These are phyloP conservation scores for Tor tambroides DNA, from an alignment of 2,113 vertebrate species.

Conservation along the genomic window DNA sequence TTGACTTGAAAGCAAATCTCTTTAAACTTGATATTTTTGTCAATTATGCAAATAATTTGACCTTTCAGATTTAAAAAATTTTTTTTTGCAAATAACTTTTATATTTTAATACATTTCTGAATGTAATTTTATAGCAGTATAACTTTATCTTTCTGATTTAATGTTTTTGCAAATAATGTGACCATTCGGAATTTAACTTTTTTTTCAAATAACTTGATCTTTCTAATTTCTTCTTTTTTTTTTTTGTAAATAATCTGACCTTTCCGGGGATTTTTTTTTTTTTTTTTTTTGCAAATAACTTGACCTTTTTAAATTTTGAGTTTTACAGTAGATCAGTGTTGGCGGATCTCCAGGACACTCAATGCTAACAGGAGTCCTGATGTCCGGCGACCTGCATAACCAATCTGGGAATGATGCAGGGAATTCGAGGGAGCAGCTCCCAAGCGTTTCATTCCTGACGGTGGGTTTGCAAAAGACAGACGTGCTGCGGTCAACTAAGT, in stretches of 20 bases:
- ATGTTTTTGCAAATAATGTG: no score
- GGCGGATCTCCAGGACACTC: conserved; percentile 53
- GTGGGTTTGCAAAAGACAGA: background rate
- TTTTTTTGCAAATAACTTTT: background rate
- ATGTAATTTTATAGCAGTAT: no score
- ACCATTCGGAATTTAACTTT: no score
- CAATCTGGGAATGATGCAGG: conserved; percentile 53
- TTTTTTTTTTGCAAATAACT: no score
- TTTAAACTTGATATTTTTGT: no score
- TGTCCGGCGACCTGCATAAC: conserved; percentile 55
- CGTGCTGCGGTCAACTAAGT: background rate
- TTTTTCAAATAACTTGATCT: no score
- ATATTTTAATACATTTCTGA: no score
- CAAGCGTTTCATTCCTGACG: conserved; percentile 25
- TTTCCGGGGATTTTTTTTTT: no score
- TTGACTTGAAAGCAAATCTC: background rate
- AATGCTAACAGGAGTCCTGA: conserved; percentile 50
- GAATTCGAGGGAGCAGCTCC: conserved; percentile 39
- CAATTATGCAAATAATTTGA: background rate
- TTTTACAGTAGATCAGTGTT: conserved; percentile 40
- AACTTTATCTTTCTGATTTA: no score
- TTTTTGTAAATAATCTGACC: background rate
- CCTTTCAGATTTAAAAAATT: background rate
- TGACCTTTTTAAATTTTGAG: no score
- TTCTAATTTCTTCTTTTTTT: no score